phyloP scores from a whole-genome alignment of 2,888 invertebrate species.

The Acronicta leporina region DNA sequence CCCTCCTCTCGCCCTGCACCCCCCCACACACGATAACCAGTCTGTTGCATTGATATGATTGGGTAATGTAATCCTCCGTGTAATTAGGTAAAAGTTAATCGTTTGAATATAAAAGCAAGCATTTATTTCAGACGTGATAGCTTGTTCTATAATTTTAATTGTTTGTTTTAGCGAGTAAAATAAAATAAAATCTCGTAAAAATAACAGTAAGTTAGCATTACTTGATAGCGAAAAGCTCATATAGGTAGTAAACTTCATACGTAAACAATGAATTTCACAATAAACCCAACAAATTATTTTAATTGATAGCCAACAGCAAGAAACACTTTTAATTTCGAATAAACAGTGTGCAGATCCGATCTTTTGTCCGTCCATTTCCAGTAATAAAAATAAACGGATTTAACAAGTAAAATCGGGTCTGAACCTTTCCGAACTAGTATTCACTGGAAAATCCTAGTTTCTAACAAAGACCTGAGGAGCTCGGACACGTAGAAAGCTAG shows the following conservation, averaged over 20 bases:
- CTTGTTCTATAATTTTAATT: neutral
- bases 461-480: conserved; percentile 70
- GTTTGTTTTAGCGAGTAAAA: too few species aligned
- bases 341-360: conserved; percentile 33
- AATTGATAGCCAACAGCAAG: conserved; percentile 29
- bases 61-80: conserved; percentile 59
- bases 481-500: conserved; percentile 50
- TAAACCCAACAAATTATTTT: conserved; percentile 11
- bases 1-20: conserved; percentile 16
- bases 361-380: conserved; percentile 45
- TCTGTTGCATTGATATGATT: conserved; percentile 57
- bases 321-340: conserved; percentile 14
- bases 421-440: conserved; percentile 47
- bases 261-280: neutral
- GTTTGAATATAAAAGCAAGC: conserved; percentile 14
- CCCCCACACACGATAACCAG: conserved; percentile 48
- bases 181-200: too few species aligned
- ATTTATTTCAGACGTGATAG: conserved; percentile 21
- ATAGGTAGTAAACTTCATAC: too few species aligned
- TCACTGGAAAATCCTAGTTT: conserved; percentile 57
- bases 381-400: conserved; percentile 56
- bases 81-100: conserved; percentile 61
- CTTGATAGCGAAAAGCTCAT: too few species aligned
- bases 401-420: conserved; percentile 51
- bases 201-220: too few species aligned